phyloP scores from a whole-genome alignment of 1,140 invertebrate species.

The Ctenoplectra terminalis region DNA sequence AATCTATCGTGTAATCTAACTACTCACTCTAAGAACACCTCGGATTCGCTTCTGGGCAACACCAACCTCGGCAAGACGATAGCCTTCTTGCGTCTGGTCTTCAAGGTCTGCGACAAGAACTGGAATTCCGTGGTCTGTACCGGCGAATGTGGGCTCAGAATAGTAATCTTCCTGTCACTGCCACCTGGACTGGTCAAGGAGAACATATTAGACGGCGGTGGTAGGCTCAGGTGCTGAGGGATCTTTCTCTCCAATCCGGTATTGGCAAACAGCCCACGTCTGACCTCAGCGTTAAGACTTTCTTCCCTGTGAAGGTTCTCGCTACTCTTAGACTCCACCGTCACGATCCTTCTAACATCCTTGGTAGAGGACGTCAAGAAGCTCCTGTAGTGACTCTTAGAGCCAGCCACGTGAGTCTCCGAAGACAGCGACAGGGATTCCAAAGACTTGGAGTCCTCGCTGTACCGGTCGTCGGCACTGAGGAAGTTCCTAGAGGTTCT shows the following conservation, averaged over 20 bases:
- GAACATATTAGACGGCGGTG: slow-evolving; percentile 85
- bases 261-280: slow-evolving; percentile 86
- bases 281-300: slow-evolving; percentile 86
- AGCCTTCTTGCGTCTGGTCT: slow-evolving; percentile 87
- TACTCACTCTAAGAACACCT: slow-evolving; percentile 86
- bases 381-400: slow-evolving; percentile 81
- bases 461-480: slow-evolving; percentile 77
- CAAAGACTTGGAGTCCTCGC: slow-evolving; percentile 78
- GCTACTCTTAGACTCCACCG: slow-evolving; percentile 84
- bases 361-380: slow-evolving; percentile 86
- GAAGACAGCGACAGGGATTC: slow-evolving; percentile 77
- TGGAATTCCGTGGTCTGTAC: slow-evolving; percentile 85
- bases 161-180: slow-evolving; percentile 86
- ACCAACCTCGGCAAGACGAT: slow-evolving; percentile 90
- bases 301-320: slow-evolving; percentile 84
- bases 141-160: slow-evolving; percentile 89
- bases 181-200: slow-evolving; percentile 82
- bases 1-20: slow-evolving; percentile 47
- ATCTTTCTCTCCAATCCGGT: slow-evolving; percentile 84
- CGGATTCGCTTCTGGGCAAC: slow-evolving; percentile 88
- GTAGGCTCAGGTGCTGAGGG: slow-evolving; percentile 88
- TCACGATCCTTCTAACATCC: slow-evolving; percentile 85
- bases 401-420: slow-evolving; percentile 82
- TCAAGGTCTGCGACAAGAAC: slow-evolving; percentile 83
- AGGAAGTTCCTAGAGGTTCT: slow-evolving; percentile 79